Evolutionary conservation across 2,888 invertebrate species (phyloP), one percentile per base, ranked within the genome.

Genomic region (Lasiommata megera): DNA sequence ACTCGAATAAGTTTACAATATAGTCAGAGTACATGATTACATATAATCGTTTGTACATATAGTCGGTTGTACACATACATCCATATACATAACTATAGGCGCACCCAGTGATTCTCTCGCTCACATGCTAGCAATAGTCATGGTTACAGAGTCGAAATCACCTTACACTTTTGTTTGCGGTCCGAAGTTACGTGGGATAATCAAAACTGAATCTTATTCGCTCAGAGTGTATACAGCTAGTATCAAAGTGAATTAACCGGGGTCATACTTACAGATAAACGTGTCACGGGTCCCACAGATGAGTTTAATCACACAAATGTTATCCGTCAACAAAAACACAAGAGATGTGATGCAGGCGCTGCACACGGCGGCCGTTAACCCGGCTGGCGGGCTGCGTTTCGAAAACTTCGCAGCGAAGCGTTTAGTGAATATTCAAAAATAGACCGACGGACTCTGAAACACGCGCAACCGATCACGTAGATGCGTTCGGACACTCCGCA

Each of bases 391-490:
- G 76, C 78, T 85, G 85, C 88, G 89, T 89, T 88, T 88, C 88
- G 87, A 88, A 89, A 89, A 90, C 88, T 88, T 86, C 78, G 81
- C 83, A 76, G 77, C 74, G 82, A 79, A 82, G 82, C 83, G 89
- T 86, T 88, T 85, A 85, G 82, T 86, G 84, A 82, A 86, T 86
- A 89, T 87, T 88, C 89, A 88, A 88, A 90, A 90, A 90, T 90
- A 89, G 90, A 88, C 80, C 80, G 81, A 82, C 79, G 72, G 75
- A 77, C 73, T 77, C 68, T 75, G 73, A 76, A 72, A 79, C 81
- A 82, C 81, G 80, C 79, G 80, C 76, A 72, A 80, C 77, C 74
- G 71, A n/a, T 76, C 70, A 73, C 67, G 60, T 63, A 69, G 61
- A 62, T 72, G 72, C 71, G 75, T 73, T 72, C 69, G 69, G 76